Conservation (phyloP, 2,888 invertebrate genomes). For the Spilarctia lutea region DNA sequence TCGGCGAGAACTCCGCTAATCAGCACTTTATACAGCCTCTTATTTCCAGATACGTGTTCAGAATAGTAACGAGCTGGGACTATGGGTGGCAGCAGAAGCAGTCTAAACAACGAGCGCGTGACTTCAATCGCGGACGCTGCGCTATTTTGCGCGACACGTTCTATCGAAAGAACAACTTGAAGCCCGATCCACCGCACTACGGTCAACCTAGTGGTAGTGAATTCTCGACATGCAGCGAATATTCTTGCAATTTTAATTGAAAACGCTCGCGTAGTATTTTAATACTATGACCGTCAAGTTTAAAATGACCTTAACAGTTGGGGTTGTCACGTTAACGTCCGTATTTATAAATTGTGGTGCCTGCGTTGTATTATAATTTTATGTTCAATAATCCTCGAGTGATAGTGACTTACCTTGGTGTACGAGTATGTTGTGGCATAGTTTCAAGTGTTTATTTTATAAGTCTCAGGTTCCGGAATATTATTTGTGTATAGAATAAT, state of each 20-base stretch:
- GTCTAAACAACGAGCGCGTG: conserved; percentile 62
- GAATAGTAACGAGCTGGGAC: conserved; percentile 81
- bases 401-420: not conserved
- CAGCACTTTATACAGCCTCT: not conserved
- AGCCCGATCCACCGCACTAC: conserved; percentile 86
- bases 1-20: not conserved
- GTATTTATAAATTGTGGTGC: not conserved
- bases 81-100: conserved; percentile 88
- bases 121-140: conserved; percentile 81
- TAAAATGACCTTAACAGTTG: not conserved
- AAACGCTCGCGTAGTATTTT: not conserved
- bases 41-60: conserved; percentile 79
- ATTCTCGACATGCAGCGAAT: conserved; percentile 75
- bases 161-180: conserved; percentile 85
- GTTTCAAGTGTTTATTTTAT: not conserved
- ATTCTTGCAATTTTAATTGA: conserved; percentile 67
- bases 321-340: not conserved
- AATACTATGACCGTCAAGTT: not conserved
- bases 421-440: too few relatives aligned
- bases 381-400: not conserved
- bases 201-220: conserved; percentile 77
- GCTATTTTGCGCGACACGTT: conserved; percentile 85
- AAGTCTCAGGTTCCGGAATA: not conserved
- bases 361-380: not conserved
- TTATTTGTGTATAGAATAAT: not conserved